Conservation (phyloP, 2,888 invertebrate species). For the Euspilapteryx auroguttella region DNA sequence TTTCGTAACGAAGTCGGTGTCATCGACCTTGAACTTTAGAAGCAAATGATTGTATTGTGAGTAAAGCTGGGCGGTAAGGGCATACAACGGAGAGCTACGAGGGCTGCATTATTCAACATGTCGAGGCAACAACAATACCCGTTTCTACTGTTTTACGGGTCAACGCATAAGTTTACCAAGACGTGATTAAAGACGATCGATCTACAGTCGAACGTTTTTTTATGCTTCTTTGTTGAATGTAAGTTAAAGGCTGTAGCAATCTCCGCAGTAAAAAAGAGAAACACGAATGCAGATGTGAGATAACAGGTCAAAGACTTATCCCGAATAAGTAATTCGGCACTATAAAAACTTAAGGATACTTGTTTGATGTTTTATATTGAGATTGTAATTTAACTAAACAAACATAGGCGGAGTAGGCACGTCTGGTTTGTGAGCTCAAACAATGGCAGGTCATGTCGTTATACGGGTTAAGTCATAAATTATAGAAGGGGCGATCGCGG, state of each 20-base stretch:
- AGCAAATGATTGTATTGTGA: slow-evolving; percentile 5
- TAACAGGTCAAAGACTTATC: too few relatives aligned
- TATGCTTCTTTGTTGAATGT: too few relatives aligned
- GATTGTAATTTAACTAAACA: too few relatives aligned
- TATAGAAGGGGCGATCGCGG: slow-evolving; percentile 23
- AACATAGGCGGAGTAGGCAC: background rate
- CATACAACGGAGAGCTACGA: slow-evolving; percentile 24
- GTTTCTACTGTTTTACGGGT: slow-evolving; percentile 11
- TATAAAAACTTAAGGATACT: too few relatives aligned
- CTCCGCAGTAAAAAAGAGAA: too few relatives aligned
- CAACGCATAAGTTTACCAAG: slow-evolving; percentile 7
- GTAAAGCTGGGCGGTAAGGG: slow-evolving; percentile 14
- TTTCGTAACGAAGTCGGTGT: slow-evolving; percentile 4
- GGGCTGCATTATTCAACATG: slow-evolving; percentile 30
- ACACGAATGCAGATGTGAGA: too few relatives aligned
- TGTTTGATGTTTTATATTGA: too few relatives aligned
- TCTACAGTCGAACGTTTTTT: too few relatives aligned
- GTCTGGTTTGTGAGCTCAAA: slow-evolving; percentile 14
- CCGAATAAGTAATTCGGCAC: too few relatives aligned
- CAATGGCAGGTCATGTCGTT: slow-evolving; percentile 27
- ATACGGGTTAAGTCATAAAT: slow-evolving; percentile 35
- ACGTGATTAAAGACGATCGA: slow-evolving; percentile 4
- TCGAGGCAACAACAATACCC: slow-evolving; percentile 21
- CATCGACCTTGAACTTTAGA: slow-evolving; percentile 15
- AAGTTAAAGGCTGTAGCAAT: too few relatives aligned